Base-by-base conservation (phyloP, 2,797 vertebrate genomes). In the Uromys caudimaculatus region DNA sequence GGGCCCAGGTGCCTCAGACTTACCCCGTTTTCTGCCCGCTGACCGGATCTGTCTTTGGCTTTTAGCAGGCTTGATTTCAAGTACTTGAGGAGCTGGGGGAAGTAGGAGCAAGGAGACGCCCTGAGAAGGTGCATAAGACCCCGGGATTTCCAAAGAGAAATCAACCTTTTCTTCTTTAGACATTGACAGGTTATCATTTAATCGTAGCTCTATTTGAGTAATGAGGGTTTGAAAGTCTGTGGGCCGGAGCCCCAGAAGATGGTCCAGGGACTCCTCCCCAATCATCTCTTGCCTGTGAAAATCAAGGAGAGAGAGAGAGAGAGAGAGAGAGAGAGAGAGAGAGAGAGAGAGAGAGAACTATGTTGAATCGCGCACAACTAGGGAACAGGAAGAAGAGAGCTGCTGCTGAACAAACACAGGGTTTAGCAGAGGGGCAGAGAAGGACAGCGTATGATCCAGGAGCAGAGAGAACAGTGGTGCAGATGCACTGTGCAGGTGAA, bases 171-270 rank as follows among this genome's bases (percentile, higher is more conserved):
- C 86, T 78, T 0, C 32, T 4, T n/a, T 32, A 38, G 58, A 52
- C 60, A 98, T 76, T n/a, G 89, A 89, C 67, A 98, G 96, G 24
- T 97, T 77, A 69, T 97, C 97, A 21, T 94, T 97, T 35, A 98
- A 56, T 85, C 81, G 87, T 52, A 92, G 95, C 1, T 95, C 87
- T 87, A 98, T 93, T 60, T 97, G 95, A 89, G 73, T 79, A 6
- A 90, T 29, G 91, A 98, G 96, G 75, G 92, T 75, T 73, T 97
- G 96, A 0, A 98, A 84, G 58, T 97, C 98, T 82, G 95, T 29
- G 3, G 93, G 86, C 71, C 47, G 89, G 67, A 97, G 96, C 19
- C 98, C 97, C 60, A 98, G 94, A 32, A 98, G 84, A 81, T 71
- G 90, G 60, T 97, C 96, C 93, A 98, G 62, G 16, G 86, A 4